These are phyloP conservation scores for Nothoprocta pentlandii DNA, from an alignment of 2,113 vertebrate genomes.

Conservation along the genomic window DNA sequence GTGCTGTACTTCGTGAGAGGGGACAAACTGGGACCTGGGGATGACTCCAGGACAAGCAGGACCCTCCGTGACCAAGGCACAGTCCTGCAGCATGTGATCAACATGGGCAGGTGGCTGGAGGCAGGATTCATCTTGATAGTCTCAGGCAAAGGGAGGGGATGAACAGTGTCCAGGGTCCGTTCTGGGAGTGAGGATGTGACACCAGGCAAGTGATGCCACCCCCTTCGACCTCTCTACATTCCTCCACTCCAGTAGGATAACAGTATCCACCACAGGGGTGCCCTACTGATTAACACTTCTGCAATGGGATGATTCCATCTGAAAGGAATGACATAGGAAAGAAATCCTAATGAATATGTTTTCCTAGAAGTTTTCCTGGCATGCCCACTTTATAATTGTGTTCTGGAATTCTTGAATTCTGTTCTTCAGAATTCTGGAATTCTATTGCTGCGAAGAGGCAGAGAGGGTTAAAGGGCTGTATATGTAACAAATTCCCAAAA, in stretches of 20 bases:
- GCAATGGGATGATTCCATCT: background rate
- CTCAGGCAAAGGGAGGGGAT: background rate
- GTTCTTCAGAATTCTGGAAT: background rate
- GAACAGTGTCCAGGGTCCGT: background rate
- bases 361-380: conserved; percentile 7
- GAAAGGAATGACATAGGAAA: background rate
- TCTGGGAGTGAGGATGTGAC: background rate
- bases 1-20: fast-evolving
- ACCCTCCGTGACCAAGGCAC: background rate
- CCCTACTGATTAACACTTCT: background rate
- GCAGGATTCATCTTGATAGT: background rate
- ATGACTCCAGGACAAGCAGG: background rate
- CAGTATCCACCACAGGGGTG: background rate
- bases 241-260: background rate
- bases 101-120: background rate
- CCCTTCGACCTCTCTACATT: fast-evolving
- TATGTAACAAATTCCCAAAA: background rate
- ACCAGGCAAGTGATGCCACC: background rate
- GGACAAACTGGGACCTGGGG: background rate
- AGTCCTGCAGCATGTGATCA: background rate
- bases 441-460: background rate
- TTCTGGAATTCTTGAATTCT: background rate
- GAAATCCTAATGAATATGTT: background rate
- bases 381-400: background rate
- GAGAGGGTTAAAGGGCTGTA: background rate